These are phyloP conservation scores for Austrofundulus limnaeus DNA, from an alignment of 2,113 vertebrate genomes.

Conservation along the genomic window DNA sequence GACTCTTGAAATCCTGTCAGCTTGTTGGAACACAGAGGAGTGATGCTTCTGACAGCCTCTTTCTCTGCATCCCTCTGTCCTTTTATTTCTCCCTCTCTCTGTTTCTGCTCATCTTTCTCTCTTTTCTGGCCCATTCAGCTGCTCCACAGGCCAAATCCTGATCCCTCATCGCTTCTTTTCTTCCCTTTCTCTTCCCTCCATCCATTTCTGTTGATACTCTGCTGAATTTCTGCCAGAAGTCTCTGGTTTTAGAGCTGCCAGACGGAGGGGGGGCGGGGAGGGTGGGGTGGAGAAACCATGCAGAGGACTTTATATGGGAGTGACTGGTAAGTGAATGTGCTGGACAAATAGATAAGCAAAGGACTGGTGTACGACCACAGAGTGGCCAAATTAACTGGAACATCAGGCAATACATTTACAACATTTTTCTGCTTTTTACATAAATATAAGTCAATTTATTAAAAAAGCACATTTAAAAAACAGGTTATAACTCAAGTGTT, in stretches of 20 bases:
- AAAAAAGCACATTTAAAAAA: no score
- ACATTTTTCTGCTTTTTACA: slow-evolving; percentile 6
- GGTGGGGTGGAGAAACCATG: not conserved
- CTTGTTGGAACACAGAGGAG: slow-evolving; percentile 13
- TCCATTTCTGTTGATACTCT: slow-evolving; percentile 45
- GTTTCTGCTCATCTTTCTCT: slow-evolving; percentile 23
- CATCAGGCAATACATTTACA: not conserved
- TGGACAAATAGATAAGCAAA: not conserved
- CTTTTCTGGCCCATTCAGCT: slow-evolving; percentile 37
- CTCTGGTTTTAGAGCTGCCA: slow-evolving; percentile 23
- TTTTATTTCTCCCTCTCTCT: slow-evolving; percentile 33
- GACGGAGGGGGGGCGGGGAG: not conserved
- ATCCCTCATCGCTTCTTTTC: slow-evolving; percentile 20
- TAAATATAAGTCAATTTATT: not conserved
- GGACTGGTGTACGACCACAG: not conserved
- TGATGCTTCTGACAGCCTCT: slow-evolving; percentile 34
- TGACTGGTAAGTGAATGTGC: not conserved
- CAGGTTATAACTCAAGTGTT: no score
- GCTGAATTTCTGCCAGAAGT: slow-evolving; percentile 48
- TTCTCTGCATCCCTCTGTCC: slow-evolving; percentile 23
- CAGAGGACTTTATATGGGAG: not conserved
- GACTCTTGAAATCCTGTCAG: slow-evolving; percentile 16
- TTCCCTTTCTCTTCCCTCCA: slow-evolving; percentile 21
- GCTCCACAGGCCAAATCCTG: slow-evolving; percentile 56
- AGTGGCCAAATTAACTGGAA: not conserved